Evolutionary conservation across 2,888 invertebrate species (phyloP), one percentile per base, ranked within the genome.

Genomic region (Liopterus haemorrhoidalis): DNA sequence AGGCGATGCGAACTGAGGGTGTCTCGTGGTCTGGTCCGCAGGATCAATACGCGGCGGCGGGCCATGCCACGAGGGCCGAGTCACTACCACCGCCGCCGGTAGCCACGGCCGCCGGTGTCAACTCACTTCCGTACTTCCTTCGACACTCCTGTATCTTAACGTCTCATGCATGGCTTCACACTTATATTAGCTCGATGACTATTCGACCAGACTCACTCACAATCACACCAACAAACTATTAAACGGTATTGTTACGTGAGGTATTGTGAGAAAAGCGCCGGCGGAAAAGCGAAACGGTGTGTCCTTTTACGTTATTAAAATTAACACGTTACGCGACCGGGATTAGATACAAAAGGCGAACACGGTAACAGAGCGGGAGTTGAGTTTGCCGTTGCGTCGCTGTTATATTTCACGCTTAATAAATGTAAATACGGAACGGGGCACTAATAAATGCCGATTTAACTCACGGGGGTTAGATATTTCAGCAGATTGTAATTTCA

Each of bases 1-100:
- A 62, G 49, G 50, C 49, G 39, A 49, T 53, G 52, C 58, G 58
- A 59, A 57, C 52, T 49, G 56, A 50, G 57, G 60, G 61, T 59
- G 59, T 58, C 61, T 64, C 64, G 61, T 60, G 60, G 60, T 57
- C 60, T 59, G 63, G 61, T 59, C 61, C 54, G 59, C 58, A 58
- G 62, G 64, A 64, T 64, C 64, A 64, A 64, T 64, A 64, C 62
- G 48, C 53, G 53, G 56, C 58, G 55, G 54, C 54, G 53, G 50
- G 54, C 53, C 51, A 30, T 46, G 49, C 41, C 41, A 38, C 49
- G 49, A 53, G 46, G 46, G 49, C 35, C 36, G 45, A 48, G 24
- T 4, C 12, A 25, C 25, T 25, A 25, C 25, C 25, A 25, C 25
- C n/a, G n/a, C n/a, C n/a, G n/a, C n/a, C 25, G 25, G n/a, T 12